Base-by-base conservation (phyloP, 2,888 invertebrate species). In the Andrena fulva region DNA sequence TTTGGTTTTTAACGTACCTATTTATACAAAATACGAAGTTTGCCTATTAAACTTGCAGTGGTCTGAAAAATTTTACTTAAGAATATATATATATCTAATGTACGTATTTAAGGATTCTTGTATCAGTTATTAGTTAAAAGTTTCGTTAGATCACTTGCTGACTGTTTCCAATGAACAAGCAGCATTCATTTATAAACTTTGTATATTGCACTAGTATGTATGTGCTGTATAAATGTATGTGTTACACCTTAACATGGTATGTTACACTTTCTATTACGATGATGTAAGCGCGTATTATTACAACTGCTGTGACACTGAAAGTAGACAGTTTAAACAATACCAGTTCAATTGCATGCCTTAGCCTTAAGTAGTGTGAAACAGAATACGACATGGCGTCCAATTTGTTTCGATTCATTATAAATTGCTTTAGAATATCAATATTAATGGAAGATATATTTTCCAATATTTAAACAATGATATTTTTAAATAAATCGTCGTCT, bases 271-370 rank as follows among this genome's bases (percentile, higher is more conserved):
- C 60, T 50, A 50, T 31, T 16, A 12, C 50, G 60, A 50, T 60
- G 70, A 71, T 60, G 60, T 60, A 71, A 71, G 70, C 50, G 60
- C 12, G 31, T 71, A 71, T 62, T 72, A 63, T 72, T 72, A 72
- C 63, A n/a, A 8, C 24, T 31, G n/a, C 31, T 48, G 48, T 33
- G 56, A 62, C 54, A 56, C 52, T 63, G 52, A 63, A 72, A 48
- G 24, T 72, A 35, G 42, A 42, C 16, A 16, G 27, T 42, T 69
- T 33, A 42, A 63, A 64, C 27, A 31, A 52, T 56, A 20, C 62
- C 12, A 27, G 16, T 64, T 48, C 8, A 7, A 64, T 63, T 60
- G 31, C n/a, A 20, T 20, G 31, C 54, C 6, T n/a, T 59, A 59
- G 31, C 54, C 6, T n/a, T 59, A 59, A 64, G 2, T 5, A 12